phyloP scores from a whole-genome alignment of 2,113 vertebrate species.

The Todiramphus saurophagus region DNA sequence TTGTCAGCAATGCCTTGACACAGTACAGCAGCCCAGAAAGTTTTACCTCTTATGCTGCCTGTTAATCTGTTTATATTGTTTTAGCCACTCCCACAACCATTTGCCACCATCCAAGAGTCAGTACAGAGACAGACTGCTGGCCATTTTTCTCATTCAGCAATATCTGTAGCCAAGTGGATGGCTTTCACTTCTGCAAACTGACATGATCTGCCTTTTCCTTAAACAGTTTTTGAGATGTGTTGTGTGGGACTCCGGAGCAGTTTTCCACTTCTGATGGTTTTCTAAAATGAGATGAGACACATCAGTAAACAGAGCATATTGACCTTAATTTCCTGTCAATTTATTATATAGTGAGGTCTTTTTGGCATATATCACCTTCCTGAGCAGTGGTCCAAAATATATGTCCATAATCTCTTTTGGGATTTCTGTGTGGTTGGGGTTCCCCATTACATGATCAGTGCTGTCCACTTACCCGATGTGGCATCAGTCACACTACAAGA shows the following conservation, averaged over 20 bases:
- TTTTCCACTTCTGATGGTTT: not conserved
- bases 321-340: not conserved
- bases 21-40: not conserved
- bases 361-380: not conserved
- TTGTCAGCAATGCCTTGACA: not conserved
- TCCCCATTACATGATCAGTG: not conserved
- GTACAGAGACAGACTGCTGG: not conserved
- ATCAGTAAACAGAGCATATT: not conserved
- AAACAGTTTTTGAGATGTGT: not conserved
- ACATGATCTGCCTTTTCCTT: not conserved
- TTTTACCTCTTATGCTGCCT: not conserved
- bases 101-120: not conserved
- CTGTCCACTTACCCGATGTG: not conserved
- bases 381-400: rapidly evolving
- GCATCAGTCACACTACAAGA: not conserved
- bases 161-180: not conserved
- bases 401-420: not conserved
- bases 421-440: not conserved
- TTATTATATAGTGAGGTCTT: not conserved
- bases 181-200: not conserved
- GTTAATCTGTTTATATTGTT: not conserved
- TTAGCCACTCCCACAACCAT: not conserved
- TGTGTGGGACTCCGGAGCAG: not conserved
- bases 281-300: not conserved
- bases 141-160: not conserved